Base-by-base conservation (phyloP, 1,140 invertebrate genomes). In the Anastatus disparis region DNA sequence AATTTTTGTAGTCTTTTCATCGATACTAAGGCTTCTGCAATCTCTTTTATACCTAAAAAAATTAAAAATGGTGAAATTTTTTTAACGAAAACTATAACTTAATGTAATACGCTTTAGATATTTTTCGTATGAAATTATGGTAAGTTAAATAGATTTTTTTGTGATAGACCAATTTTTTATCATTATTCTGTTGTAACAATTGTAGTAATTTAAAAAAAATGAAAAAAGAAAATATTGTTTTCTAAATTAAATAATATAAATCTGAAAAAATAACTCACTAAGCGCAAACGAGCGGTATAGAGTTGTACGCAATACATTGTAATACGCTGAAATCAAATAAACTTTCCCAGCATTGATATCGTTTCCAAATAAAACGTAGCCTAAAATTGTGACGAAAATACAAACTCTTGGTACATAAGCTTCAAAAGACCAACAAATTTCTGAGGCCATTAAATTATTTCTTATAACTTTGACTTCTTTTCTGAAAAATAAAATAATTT, bases 321-420 rank as follows among this genome's bases (percentile, higher is more conserved):
- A 94, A 79, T 91, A 93, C 22, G 91, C 90, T 24, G 89, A 91
- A 38, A 92, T 83, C 13, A 91, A 87, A 75, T 91, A 92, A 13
- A 95, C 93, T 83, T 93, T 92, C 81, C 95, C 91, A 7, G 92
- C 91, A 24, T 88, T 89, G 44, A 94, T 90, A 17, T 86, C 83
- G 71, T 92, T 83, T 17, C 91, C 91, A 17, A 91, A 86, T 4
- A 93, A 83, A 63, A 95, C 90, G 75, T 91, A 95, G 4, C 91
- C 88, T 15, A 94, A 79, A 69, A 96, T 88, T 12, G 91, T 93
- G 52, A 93, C 85, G 78, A 95, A 95, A 48, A 95, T 87, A 22
- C 93, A 90, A 27, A 95, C 87, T 72, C 94, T 89, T 0, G 93
- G 89, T 17, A 89, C 88, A 76, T 92, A 93, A 83, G 90, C 90